These are phyloP conservation scores for Triplophysa rosa DNA, from an alignment of 2,113 vertebrate species.

Conservation along the genomic window DNA sequence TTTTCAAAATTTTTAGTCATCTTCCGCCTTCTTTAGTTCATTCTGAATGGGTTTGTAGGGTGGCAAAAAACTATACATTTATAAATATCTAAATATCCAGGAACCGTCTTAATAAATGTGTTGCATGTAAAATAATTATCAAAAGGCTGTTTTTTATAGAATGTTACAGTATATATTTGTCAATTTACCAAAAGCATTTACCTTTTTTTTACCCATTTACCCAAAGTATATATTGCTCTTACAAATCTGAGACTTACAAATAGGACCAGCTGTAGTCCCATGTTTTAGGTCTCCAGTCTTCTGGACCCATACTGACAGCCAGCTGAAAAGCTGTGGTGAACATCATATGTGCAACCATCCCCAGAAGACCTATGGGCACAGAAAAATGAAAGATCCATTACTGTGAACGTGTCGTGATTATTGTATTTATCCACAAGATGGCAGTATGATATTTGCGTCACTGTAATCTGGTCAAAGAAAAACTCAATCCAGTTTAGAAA, in stretches of 20 bases:
- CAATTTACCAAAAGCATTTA: too few relatives aligned
- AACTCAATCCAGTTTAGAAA: not conserved
- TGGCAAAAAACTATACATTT: too few relatives aligned
- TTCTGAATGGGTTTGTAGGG: too few relatives aligned
- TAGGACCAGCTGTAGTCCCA: slow-evolving; percentile 99
- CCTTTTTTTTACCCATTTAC: too few relatives aligned
- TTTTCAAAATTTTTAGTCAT: too few relatives aligned
- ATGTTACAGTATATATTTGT: too few relatives aligned
- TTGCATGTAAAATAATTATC: too few relatives aligned
- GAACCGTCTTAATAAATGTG: too few relatives aligned
- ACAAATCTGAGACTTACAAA: slow-evolving; percentile 69
- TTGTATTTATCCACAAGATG: slow-evolving; percentile 9
- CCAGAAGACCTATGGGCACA: slow-evolving; percentile 83
- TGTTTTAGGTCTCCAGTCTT: slow-evolving; percentile 93
- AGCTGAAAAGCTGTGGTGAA: slow-evolving; percentile 95
- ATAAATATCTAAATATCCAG: too few relatives aligned
- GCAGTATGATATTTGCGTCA: not conserved
- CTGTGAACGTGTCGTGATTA: not conserved
- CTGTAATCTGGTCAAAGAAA: not conserved
- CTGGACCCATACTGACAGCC: slow-evolving; percentile 89
- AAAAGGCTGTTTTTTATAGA: too few relatives aligned
- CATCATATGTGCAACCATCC: slow-evolving; percentile 98
- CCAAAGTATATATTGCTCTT: not conserved
- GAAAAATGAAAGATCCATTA: slow-evolving; percentile 6
- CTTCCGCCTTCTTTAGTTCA: too few relatives aligned